Conservation (phyloP, 2,113 vertebrate genomes). For the Prunella fulvescens region DNA sequence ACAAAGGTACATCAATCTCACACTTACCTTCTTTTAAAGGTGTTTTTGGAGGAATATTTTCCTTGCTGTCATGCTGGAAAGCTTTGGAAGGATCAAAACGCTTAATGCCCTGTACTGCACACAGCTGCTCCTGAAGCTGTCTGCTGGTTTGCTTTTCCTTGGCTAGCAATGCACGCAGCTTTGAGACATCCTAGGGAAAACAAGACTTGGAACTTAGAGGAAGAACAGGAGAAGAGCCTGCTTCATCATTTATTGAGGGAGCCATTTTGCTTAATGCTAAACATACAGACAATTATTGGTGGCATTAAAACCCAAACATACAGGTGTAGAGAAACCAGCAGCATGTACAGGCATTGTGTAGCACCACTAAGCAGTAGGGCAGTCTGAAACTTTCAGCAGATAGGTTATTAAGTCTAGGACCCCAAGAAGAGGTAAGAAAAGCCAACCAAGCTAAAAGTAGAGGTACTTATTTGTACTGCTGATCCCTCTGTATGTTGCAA, state of each 20-base stretch:
- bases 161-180: conserved; percentile 75
- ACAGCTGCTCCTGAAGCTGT: conserved; percentile 77
- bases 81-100: conserved; percentile 89
- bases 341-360: neutral
- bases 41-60: conserved; percentile 78
- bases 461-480: neutral
- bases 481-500: neutral
- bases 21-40: conserved; percentile 80
- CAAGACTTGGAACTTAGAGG: neutral
- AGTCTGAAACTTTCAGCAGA: neutral
- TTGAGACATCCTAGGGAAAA: conserved; percentile 80
- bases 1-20: neutral
- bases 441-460: neutral
- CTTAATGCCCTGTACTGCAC: conserved; percentile 59
- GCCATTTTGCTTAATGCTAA: neutral
- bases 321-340: neutral
- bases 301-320: neutral
- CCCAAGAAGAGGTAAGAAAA: neutral
- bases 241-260: neutral
- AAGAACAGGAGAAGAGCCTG: neutral
- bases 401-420: neutral
- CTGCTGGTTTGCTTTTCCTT: conserved; percentile 76
- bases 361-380: neutral
- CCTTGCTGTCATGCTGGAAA: conserved; percentile 86
- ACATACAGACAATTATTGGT: neutral